A percentile compares a stretch with the other conserved stretches of the same genome.
Evolutionary conservation across 2,797 vertebrate genomes (phyloP).

Genomic region (Diplodus puntazzo): DNA sequence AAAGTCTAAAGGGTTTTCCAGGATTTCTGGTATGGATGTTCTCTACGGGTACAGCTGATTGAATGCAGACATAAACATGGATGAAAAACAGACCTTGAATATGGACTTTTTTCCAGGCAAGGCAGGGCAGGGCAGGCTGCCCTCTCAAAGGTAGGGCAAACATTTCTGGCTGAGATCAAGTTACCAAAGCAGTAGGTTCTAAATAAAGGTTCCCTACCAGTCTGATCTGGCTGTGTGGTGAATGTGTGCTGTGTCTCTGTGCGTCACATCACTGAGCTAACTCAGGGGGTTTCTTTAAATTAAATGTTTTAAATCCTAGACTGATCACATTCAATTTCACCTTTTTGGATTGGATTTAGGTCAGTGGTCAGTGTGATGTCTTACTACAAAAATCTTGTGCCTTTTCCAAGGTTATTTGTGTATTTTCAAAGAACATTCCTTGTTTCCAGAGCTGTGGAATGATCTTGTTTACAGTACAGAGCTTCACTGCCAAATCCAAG

Average conservation of each 20-base stretch:
- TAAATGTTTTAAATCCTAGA: background rate
- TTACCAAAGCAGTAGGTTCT: conserved; percentile 70
- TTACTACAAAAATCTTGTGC: background rate
- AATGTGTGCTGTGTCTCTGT: conserved; percentile 22
- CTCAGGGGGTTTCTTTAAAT: conserved; percentile 8
- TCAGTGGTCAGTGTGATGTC: background rate
- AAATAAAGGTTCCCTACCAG: conserved; percentile 73
- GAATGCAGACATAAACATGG: conserved; percentile 22
- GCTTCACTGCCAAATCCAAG: background rate
- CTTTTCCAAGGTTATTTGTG: background rate
- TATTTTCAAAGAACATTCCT: background rate
- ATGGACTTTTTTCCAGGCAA: background rate
- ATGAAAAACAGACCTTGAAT: conserved; percentile 1
- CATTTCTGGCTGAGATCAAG: conserved; percentile 66
- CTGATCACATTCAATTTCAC: background rate
- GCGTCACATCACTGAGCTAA: conserved; percentile 15
- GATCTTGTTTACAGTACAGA: background rate
- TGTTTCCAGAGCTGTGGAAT: background rate
- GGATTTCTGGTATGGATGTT: conserved; percentile 14
- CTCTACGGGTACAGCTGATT: conserved; percentile 7
- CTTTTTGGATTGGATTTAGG: background rate
- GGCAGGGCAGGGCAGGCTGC: conserved; percentile 14
- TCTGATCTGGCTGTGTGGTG: conserved; percentile 63
- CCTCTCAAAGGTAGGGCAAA: conserved; percentile 63
- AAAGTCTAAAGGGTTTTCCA: conserved; percentile 21